Evolutionary conservation across 2,888 invertebrate genomes (phyloP).

Genomic region (Agrotis segetum): DNA sequence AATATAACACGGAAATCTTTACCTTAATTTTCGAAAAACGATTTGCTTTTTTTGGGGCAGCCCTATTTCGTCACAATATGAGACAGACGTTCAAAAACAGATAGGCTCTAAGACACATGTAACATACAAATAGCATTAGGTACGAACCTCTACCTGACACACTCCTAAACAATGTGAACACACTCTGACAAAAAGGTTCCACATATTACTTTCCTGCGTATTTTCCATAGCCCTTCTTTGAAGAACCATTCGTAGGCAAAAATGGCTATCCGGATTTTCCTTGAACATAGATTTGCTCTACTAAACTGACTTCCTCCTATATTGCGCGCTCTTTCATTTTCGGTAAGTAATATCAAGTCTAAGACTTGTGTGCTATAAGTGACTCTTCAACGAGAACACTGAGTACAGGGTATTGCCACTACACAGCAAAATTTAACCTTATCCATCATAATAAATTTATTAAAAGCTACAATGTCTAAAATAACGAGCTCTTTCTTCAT

Average conservation of each 20-base stretch:
- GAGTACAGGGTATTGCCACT: too few species aligned
- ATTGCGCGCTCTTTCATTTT: neutral
- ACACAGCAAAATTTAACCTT: too few species aligned
- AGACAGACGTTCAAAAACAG: conserved; percentile 65
- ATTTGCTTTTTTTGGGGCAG: neutral
- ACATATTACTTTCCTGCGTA: conserved; percentile 12
- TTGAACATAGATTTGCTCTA: conserved; percentile 9
- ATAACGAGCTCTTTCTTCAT: too few species aligned
- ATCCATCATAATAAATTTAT: too few species aligned
- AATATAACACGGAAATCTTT: too few species aligned
- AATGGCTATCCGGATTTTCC: neutral
- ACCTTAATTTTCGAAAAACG: too few species aligned
- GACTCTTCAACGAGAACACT: too few species aligned
- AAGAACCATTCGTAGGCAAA: conserved; percentile 18
- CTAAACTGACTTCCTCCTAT: neutral
- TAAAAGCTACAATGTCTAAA: too few species aligned
- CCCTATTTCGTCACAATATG: conserved; percentile 47
- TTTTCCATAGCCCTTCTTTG: conserved; percentile 11
- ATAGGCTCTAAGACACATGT: conserved; percentile 63
- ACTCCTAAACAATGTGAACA: conserved; percentile 39
- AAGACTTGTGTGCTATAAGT: too few species aligned
- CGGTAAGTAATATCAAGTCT: neutral
- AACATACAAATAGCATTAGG: conserved; percentile 64
- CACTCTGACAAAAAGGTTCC: conserved; percentile 30
- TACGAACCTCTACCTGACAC: conserved; percentile 38